Evolutionary conservation across 2,888 invertebrate species (phyloP), one percentile per base, ranked within the genome.

Genomic region (Acleris sparsana): DNA sequence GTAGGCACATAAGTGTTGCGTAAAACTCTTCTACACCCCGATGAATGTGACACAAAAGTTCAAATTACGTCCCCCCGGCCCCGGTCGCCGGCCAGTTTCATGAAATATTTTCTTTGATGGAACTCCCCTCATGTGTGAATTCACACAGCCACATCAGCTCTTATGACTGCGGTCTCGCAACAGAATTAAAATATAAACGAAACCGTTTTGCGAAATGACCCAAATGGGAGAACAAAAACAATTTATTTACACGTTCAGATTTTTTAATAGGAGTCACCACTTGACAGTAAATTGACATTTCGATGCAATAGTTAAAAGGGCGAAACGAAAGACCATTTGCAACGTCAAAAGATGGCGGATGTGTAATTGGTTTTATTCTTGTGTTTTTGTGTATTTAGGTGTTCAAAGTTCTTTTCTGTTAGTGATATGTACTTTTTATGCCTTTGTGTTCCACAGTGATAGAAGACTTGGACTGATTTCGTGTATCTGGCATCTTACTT

Each of bases 51-150:
- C 62, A 66, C 66, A 66, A 66, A 57, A 57, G 62, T 53, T 57
- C 62, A 57, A 66, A 66, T 66, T 66, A 57, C 66, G 51, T 55
- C 44, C 56, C 55, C 56, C 52, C 49, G 33, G 46, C 22, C 56
- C 51, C 52, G 5, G 22, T 22, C 57, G 53, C 65, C 56, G 57
- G 61, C 66, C 66, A 66, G 57, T 66, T 66, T 66, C 57, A 62
- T 66, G 62, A 66, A 66, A 66, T 66, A 66, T 62, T 66, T 66
- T 66, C 61, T 66, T 66, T 62, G 62, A 62, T 62, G 62, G 56
- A 48, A 18, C 66, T 66, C 57, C 53, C n/a, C 48, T 61, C 56
- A 18, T 52, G 61, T 56, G 66, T 66, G 52, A 66, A 61, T 52
- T 62, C 56, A 48, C 66, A 46, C 20, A 65, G 46, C 56, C 60